Conservation (phyloP, 2,113 vertebrate species). For the Cyanoramphus novaezelandiae region DNA sequence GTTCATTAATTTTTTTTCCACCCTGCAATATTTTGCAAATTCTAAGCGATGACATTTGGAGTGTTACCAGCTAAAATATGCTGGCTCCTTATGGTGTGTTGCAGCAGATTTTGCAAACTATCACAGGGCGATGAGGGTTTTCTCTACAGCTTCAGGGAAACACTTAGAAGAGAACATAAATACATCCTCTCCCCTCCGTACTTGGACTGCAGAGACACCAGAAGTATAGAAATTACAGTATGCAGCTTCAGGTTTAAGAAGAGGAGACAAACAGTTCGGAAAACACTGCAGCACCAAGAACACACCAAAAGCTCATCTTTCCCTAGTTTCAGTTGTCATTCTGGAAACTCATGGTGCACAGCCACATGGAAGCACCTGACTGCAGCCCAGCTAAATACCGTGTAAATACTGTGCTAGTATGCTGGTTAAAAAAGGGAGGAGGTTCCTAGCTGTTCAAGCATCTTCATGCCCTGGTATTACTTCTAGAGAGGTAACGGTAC, state of each 20-base stretch:
- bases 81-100: slow-evolving; percentile 51
- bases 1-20: not conserved
- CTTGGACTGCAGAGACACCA: not conserved
- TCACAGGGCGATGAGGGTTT: not conserved
- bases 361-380: not conserved
- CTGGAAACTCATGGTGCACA: not conserved
- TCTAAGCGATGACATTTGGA: slow-evolving; percentile 48
- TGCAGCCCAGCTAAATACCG: not conserved
- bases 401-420: not conserved
- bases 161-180: not conserved
- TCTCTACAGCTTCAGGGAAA: slow-evolving; percentile 12
- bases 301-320: not conserved
- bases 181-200: not conserved
- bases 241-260: not conserved
- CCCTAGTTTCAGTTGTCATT: not conserved
- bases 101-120: slow-evolving; percentile 18
- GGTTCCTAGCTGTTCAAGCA: fast-evolving
- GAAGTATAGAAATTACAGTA: not conserved
- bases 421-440: not conserved
- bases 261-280: not conserved
- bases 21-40: slow-evolving; percentile 49
- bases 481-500: not conserved
- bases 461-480: not conserved
- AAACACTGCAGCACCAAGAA: fast-evolving
- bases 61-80: slow-evolving; percentile 59